Evolutionary conservation across 2,113 vertebrate species (phyloP).

Genomic region (Tragelaphus scriptus): DNA sequence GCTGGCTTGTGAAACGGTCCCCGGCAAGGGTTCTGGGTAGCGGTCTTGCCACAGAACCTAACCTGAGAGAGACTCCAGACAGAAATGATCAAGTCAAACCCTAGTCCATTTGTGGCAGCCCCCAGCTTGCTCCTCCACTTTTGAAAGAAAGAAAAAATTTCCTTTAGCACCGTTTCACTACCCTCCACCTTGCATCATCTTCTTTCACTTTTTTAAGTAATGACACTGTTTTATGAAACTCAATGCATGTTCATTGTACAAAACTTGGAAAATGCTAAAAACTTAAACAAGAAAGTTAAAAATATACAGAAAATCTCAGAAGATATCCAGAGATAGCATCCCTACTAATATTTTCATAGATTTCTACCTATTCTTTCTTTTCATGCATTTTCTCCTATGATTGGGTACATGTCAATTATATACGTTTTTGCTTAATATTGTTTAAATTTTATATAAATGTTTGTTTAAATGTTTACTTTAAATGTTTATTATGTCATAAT

Average conservation of each 20-base stretch:
- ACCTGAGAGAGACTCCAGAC: not conserved
- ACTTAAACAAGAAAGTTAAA: not conserved
- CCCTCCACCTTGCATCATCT: not conserved
- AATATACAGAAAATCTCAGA: not conserved
- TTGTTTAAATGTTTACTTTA: not conserved
- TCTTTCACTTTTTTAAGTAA: not conserved
- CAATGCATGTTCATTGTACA: not conserved
- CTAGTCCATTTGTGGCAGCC: not conserved
- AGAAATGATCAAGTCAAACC: not conserved
- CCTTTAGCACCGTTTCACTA: not conserved
- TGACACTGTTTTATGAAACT: not conserved
- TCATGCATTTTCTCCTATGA: not conserved
- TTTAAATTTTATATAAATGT: not conserved
- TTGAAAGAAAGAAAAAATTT: not conserved
- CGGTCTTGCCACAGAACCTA: not conserved
- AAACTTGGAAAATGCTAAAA: constrained; percentile 7
- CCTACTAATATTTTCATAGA: not conserved
- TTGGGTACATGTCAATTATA: not conserved
- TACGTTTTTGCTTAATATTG: not conserved
- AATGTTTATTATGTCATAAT: not conserved
- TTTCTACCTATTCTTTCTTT: constrained; percentile 23
- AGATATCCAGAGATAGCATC: not conserved
- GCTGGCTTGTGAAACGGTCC: not conserved
- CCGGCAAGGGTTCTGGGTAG: not conserved
- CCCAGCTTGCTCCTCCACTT: not conserved